Base-by-base conservation (phyloP, 1,140 invertebrate species). In the Neoseiulus cucumeris region DNA sequence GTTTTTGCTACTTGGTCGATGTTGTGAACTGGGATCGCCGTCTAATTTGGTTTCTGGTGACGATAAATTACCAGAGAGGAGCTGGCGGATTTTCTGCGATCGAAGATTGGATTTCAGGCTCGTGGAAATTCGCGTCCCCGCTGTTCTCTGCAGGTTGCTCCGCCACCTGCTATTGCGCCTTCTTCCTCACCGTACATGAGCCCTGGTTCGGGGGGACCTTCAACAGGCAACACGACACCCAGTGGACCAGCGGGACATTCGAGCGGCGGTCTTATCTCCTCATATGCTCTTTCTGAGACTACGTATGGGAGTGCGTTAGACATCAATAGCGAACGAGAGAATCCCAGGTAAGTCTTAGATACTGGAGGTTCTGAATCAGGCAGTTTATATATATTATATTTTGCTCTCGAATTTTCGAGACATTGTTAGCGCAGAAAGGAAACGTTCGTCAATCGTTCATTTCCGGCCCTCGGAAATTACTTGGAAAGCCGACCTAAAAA, bases 301-400 rank as follows among this genome's bases (percentile, higher is more conserved):
- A 70, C 71, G 1, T 72, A 71, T 44, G 70, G 71, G 44, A 69
- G 69, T 14, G 71, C 71, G 7, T 42, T 75, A 39, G 75, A 76
- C 66, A 73, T 75, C 39, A 72, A 74, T 59, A 71, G 74, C 17
- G 71, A 73, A 33, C 70, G 71, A 64, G 72, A 69, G 25, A 72
- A 72, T 28, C 72, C 72, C 4, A 67, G 73, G 51, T 59, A 25
- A 5, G 51, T 59, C 14, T n/a, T 39, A 9, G 33, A 6, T 39
- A 9, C n/a, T n/a, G n/a, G n/a, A n/a, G n/a, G n/a, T n/a, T n/a
- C n/a, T n/a, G n/a, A n/a, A n/a, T n/a, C n/a, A n/a, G n/a, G n/a
- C n/a, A n/a, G n/a, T n/a, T n/a, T n/a, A n/a, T n/a, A n/a, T n/a
- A n/a, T n/a, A n/a, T n/a, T n/a, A n/a, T n/a, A n/a, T n/a, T n/a